phyloP scores from a whole-genome alignment of 2,797 vertebrate species.

The Cyclura pinguis region DNA sequence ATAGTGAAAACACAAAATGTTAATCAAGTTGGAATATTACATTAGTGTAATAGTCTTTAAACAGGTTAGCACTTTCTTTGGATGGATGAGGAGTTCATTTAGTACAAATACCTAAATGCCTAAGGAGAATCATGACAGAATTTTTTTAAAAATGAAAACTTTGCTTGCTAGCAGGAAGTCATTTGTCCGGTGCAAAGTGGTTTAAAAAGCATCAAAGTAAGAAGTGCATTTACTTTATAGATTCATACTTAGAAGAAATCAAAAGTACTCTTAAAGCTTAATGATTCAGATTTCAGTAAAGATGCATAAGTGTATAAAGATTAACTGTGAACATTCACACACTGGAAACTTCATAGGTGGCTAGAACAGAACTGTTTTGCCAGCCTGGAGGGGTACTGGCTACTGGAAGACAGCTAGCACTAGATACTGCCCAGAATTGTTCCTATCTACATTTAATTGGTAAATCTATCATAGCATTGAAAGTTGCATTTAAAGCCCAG shows the following conservation, averaged over 20 bases:
- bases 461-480: neutral
- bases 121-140: conserved; percentile 40
- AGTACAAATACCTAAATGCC: conserved; percentile 44
- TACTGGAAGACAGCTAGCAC: neutral
- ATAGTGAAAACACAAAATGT: conserved; percentile 27
- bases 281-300: neutral
- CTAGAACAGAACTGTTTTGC: neutral
- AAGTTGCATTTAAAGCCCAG: too few species aligned
- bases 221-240: neutral
- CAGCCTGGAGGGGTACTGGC: neutral
- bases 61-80: conserved; percentile 50
- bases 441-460: neutral
- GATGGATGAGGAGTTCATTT: conserved; percentile 57
- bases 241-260: neutral
- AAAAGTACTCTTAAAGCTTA: neutral
- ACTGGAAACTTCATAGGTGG: neutral
- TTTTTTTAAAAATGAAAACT: conserved; percentile 45
- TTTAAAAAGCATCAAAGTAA: neutral
- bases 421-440: neutral
- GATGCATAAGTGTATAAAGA: too few species aligned
- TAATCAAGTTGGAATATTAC: conserved; percentile 58
- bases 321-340: too few species aligned
- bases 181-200: neutral
- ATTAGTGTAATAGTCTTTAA: conserved; percentile 59
- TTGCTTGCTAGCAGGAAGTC: conserved; percentile 40